These are phyloP conservation scores for Otus sunia DNA, from an alignment of 2,113 vertebrate species.

Conservation along the genomic window DNA sequence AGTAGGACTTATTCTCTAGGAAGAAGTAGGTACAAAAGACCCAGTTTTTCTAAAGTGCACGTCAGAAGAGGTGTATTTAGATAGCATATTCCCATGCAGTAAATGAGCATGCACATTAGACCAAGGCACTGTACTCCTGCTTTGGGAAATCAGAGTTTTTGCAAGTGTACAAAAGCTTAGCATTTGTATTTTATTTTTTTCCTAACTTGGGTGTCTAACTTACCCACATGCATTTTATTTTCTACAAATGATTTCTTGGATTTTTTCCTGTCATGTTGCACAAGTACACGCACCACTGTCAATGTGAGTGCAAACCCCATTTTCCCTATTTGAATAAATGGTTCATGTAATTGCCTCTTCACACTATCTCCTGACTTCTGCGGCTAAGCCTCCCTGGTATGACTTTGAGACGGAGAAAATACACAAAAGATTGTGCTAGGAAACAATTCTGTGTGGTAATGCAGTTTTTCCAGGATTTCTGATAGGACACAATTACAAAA, in stretches of 20 bases:
- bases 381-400: background rate
- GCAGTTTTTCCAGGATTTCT: background rate
- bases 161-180: background rate
- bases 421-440: background rate
- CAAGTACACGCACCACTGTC: background rate
- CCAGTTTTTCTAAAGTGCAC: background rate
- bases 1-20: background rate
- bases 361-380: background rate
- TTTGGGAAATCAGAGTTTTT: background rate
- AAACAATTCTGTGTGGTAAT: background rate
- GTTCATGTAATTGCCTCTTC: slow-evolving; percentile 42
- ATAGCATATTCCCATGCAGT: background rate
- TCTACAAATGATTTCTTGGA: background rate
- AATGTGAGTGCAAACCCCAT: background rate
- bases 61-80: background rate
- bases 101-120: background rate
- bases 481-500: background rate
- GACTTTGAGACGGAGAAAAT: background rate
- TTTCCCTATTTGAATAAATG: slow-evolving; percentile 36
- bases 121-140: background rate
- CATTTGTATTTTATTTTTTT: background rate
- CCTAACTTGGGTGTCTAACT: background rate
- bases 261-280: background rate
- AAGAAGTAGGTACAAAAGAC: background rate
- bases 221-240: background rate